A percentile compares a stretch with the other conserved stretches of the same genome.
Conservation (phyloP, 2,797 vertebrate species). For the Alosa sapidissima region DNA sequence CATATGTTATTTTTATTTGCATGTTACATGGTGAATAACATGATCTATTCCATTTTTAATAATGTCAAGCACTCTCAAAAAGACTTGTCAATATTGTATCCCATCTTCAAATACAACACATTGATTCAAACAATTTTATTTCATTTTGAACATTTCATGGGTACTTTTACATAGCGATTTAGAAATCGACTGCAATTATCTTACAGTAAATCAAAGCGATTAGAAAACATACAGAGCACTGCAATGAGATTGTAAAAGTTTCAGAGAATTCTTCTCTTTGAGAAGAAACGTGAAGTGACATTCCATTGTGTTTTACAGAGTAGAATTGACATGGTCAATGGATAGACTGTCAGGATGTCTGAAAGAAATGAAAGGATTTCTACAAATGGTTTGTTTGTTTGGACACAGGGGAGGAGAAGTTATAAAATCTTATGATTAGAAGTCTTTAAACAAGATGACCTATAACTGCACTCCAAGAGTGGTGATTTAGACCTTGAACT, state of each 20-base stretch:
- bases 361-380: slow-evolving; percentile 6
- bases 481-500: not conserved
- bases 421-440: slow-evolving; percentile 11
- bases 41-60: not conserved
- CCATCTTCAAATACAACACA: slow-evolving; percentile 74
- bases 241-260: slow-evolving; percentile 51
- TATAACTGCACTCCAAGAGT: not conserved
- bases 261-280: slow-evolving; percentile 46
- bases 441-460: not conserved
- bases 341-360: not conserved
- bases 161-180: slow-evolving; percentile 64
- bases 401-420: not conserved
- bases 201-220: slow-evolving; percentile 68
- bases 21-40: slow-evolving; percentile 69
- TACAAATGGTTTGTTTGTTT: not conserved
- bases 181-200: slow-evolving; percentile 68
- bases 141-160: slow-evolving; percentile 67
- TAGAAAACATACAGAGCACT: slow-evolving; percentile 58
- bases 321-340: slow-evolving; percentile 52
- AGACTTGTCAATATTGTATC: slow-evolving; percentile 60
- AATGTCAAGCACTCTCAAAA: slow-evolving; percentile 55
- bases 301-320: slow-evolving; percentile 55
- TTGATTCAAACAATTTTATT: slow-evolving; percentile 75
- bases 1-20: slow-evolving; percentile 72
- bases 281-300: slow-evolving; percentile 53